Evolutionary conservation across 64 coral and sea anemone genomes (phyloP).

Genomic region (Pachyseris speciosa): DNA sequence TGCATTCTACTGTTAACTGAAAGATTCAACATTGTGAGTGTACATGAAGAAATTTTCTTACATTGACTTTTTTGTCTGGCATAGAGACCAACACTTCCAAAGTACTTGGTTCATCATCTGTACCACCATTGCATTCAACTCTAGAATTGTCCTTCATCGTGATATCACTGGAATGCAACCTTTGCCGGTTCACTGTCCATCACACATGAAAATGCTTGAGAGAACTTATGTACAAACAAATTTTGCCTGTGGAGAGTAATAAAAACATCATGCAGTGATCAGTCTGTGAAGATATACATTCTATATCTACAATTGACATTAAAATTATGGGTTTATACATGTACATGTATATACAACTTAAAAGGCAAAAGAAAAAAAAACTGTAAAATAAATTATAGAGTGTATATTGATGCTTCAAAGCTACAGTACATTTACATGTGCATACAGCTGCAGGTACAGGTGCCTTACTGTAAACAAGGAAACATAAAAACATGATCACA

Average conservation of each 20-base stretch:
- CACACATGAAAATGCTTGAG: neutral
- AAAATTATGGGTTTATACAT: no score
- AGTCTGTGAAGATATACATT: no score
- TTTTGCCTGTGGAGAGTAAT: neutral
- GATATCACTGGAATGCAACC: neutral
- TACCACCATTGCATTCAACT: neutral
- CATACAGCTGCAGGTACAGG: no score
- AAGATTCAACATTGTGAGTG: neutral
- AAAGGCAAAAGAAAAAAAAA: no score
- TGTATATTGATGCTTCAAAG: no score
- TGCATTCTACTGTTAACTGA: no score
- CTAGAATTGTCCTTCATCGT: slow-evolving; percentile 18
- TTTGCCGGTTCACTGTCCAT: neutral
- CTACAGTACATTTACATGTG: no score
- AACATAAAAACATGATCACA: no score
- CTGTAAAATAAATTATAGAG: no score
- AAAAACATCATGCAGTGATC: neutral
- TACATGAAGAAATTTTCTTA: neutral
- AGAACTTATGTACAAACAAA: neutral
- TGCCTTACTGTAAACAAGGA: no score
- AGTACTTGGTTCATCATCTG: neutral
- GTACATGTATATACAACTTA: no score
- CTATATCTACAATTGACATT: no score
- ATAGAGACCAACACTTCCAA: slow-evolving; percentile 10
- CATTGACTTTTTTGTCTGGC: slow-evolving; percentile 20